These are phyloP conservation scores for Myoxocephalus aenaeus DNA, from an alignment of 2,797 vertebrate species.

Conservation along the genomic window DNA sequence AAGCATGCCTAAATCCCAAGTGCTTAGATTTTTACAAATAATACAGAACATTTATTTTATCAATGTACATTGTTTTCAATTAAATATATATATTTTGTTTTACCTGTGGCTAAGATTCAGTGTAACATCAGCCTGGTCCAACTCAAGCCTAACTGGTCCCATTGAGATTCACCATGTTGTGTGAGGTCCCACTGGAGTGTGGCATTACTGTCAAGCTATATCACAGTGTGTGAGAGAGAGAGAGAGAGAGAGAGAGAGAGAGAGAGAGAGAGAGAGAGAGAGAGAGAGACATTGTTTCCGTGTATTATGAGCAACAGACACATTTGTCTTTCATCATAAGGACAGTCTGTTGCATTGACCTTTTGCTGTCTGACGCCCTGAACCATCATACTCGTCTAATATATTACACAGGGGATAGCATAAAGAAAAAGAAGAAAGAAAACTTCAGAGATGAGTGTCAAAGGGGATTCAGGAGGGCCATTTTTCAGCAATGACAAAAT, in stretches of 20 bases:
- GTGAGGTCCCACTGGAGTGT: slow-evolving; percentile 18
- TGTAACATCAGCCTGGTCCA: not conserved
- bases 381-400: slow-evolving; percentile 14
- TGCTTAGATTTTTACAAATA: not conserved
- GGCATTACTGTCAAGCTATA: slow-evolving; percentile 37
- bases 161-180: slow-evolving; percentile 22
- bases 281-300: slow-evolving; percentile 38
- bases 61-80: not conserved
- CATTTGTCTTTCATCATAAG: slow-evolving; percentile 47
- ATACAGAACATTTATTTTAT: not conserved
- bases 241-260: slow-evolving; percentile 24
- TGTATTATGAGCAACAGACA: slow-evolving; percentile 41
- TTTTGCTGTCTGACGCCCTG: slow-evolving; percentile 45
- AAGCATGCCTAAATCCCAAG: not conserved
- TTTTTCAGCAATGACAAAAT: slow-evolving; percentile 70
- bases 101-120: not conserved
- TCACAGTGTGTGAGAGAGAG: slow-evolving; percentile 4
- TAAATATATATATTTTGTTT: not conserved
- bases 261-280: slow-evolving; percentile 16
- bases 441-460: slow-evolving; percentile 53
- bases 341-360: slow-evolving; percentile 40
- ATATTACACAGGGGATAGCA: slow-evolving; percentile 1
- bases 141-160: not conserved
- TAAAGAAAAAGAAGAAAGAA: slow-evolving; percentile 17
- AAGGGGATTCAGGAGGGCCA: slow-evolving; percentile 50